Percentiles rank a stretch among this genome's conserved stretches.
Conservation (phyloP, 2,113 vertebrate species). For the Oryzias javanicus region DNA sequence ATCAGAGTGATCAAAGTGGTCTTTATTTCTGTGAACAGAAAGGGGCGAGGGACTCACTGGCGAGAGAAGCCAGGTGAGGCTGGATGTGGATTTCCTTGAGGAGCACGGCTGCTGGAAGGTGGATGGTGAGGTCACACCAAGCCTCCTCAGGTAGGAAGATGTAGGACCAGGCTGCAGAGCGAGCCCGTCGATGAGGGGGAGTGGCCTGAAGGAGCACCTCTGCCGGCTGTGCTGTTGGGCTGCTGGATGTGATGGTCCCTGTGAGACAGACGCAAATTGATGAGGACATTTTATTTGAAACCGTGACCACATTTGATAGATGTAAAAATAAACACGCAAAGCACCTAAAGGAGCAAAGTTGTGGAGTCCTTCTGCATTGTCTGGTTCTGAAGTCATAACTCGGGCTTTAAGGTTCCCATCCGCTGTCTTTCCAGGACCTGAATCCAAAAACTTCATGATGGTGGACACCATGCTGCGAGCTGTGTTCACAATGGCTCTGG, state of each 20-base stretch:
- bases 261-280: background rate
- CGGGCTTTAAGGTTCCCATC: slow-evolving; percentile 94
- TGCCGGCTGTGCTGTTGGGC: slow-evolving; percentile 96
- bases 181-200: slow-evolving; percentile 91
- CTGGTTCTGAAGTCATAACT: slow-evolving; percentile 94
- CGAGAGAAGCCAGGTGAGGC: slow-evolving; percentile 95
- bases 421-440: slow-evolving; percentile 88
- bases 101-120: slow-evolving; percentile 93
- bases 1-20: too few relatives aligned
- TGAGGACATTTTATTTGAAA: too few relatives aligned
- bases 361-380: slow-evolving; percentile 97
- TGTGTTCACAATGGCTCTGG: slow-evolving; percentile 97
- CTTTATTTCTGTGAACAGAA: background rate
- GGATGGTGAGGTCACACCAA: slow-evolving; percentile 99
- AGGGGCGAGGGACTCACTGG: slow-evolving; percentile 82
- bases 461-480: slow-evolving; percentile 99
- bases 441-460: slow-evolving; percentile 99
- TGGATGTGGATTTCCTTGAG: slow-evolving; percentile 98
- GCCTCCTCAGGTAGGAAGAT: slow-evolving; percentile 97
- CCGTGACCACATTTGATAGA: background rate
- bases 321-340: background rate
- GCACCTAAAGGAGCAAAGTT: slow-evolving; percentile 96
- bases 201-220: slow-evolving; percentile 97
- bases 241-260: slow-evolving; percentile 99
- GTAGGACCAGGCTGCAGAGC: slow-evolving; percentile 97